A percentile compares a stretch with the other conserved stretches of the same genome.
Conservation (phyloP, 2,113 vertebrate genomes). For the Oxygymnocypris stewartii region DNA sequence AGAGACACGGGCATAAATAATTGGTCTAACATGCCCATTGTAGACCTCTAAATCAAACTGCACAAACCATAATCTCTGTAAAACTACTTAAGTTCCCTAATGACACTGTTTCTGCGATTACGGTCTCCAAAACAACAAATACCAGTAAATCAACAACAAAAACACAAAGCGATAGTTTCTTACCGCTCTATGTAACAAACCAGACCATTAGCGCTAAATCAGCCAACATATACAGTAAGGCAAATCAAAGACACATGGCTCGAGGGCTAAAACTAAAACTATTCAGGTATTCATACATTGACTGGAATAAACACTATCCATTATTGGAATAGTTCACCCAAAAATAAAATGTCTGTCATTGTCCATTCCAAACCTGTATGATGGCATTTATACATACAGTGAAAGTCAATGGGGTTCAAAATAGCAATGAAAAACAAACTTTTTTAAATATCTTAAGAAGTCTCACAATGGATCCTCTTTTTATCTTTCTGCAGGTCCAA, state of each 20-base stretch:
- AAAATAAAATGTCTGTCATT: not conserved
- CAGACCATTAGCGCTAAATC: conserved; percentile 15
- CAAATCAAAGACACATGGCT: not conserved
- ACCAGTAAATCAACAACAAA: conserved; percentile 38
- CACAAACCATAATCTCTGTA: conserved; percentile 27
- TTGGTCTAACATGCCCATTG: conserved; percentile 34
- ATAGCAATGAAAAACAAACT: not conserved
- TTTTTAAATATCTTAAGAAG: not conserved
- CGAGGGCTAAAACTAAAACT: not conserved
- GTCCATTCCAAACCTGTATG: not conserved
- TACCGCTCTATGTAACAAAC: not conserved
- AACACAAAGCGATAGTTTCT: not conserved
- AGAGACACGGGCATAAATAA: conserved; percentile 32
- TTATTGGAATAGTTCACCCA: not conserved
- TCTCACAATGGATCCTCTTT: not conserved
- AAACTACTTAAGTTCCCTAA: conserved; percentile 9
- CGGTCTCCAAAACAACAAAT: conserved; percentile 37
- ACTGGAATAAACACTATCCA: not conserved
- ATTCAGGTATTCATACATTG: not conserved
- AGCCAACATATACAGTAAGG: not conserved
- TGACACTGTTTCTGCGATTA: conserved; percentile 50
- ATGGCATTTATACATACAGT: not conserved
- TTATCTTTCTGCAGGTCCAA: conserved; percentile 70
- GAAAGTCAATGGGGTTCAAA: not conserved
- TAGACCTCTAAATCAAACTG: conserved; percentile 42